Base-by-base conservation (phyloP, 2,888 invertebrate species). In the Pecten maximus region DNA sequence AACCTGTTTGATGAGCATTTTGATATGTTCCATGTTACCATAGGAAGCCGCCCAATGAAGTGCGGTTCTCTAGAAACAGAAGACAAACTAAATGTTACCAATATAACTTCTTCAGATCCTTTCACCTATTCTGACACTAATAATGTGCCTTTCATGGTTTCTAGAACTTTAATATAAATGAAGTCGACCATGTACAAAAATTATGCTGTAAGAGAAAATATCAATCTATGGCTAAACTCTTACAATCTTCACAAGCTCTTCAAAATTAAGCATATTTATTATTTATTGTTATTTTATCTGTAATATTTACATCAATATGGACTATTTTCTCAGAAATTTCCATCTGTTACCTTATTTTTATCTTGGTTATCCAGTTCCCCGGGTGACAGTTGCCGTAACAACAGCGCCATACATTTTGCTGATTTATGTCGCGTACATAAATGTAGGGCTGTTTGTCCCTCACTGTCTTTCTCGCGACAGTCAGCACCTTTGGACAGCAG, bases 361-460 rank as follows among this genome's bases (percentile, higher is more conserved):
- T 97, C 96, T 92, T 97, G 97, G 90, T 96, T 96, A 93, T 97
- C 97, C 35, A 97, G 95, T 92, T 96, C 97, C 19, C 96, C 96
- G 23, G 96, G 95, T 48, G 95, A 95, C 87, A 96, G 94, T 89
- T 96, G 96, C 91, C 96, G 95, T 91, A 96, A 94, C 87, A 97
- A 93, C 89, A 96, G 92, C 3, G 96, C 94, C 95, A 97, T 95
- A 93, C 96, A 96, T 92, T 96, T 96, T 44, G 96, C 94, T 39
- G 96, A 96, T 89, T 96, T 96, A 92, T 97, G 96, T 60, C 96
- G 92, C 2, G 97, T 96, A 90, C 96, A 96, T n/a, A 97, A 93
- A 91, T 97, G 97, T 28, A 97, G 93, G 0, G 96, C 96, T 0
- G 96, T 96, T 92, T 96, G 96, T 39, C 96, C 96, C 91, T 96